Conservation (phyloP, 2,888 invertebrate species). For the Loripinus fragilis region DNA sequence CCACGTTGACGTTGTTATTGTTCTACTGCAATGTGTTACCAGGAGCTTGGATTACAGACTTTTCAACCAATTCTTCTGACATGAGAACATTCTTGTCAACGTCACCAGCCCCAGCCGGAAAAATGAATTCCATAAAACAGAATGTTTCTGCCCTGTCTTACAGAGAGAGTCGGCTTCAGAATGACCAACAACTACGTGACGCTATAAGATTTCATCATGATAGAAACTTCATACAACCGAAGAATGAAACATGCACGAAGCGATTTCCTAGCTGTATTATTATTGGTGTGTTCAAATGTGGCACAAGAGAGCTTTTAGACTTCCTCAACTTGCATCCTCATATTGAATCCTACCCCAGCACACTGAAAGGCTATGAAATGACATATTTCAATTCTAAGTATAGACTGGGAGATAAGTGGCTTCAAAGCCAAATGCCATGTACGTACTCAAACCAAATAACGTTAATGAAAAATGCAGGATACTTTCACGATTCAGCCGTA, state of each 20-base stretch:
- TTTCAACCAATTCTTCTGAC: no score
- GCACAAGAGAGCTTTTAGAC: no score
- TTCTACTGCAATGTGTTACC: no score
- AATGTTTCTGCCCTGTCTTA: no score
- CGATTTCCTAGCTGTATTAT: constrained; percentile 82
- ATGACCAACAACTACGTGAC: no score
- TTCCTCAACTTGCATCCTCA: constrained; percentile 62
- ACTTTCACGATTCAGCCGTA: constrained; percentile 96
- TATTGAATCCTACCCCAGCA: background rate
- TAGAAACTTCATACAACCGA: background rate
- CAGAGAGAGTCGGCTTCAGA: no score
- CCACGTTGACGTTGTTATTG: no score
- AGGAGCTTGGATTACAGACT: no score
- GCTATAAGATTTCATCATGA: no score
- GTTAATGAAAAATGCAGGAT: constrained; percentile 98
- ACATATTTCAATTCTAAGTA: constrained; percentile 96
- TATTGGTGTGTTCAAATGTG: constrained; percentile 83
- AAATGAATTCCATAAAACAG: no score
- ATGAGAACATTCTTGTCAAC: no score
- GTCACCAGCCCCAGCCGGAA: no score
- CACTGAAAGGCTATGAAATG: constrained; percentile 89
- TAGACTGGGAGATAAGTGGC: constrained; percentile 96
- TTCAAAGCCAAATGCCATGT: constrained; percentile 93
- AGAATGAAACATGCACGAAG: constrained; percentile 20
- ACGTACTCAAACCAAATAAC: constrained; percentile 93